Evolutionary conservation across 2,113 vertebrate species (phyloP).

Genomic region (Oreotrochilus melanogaster): DNA sequence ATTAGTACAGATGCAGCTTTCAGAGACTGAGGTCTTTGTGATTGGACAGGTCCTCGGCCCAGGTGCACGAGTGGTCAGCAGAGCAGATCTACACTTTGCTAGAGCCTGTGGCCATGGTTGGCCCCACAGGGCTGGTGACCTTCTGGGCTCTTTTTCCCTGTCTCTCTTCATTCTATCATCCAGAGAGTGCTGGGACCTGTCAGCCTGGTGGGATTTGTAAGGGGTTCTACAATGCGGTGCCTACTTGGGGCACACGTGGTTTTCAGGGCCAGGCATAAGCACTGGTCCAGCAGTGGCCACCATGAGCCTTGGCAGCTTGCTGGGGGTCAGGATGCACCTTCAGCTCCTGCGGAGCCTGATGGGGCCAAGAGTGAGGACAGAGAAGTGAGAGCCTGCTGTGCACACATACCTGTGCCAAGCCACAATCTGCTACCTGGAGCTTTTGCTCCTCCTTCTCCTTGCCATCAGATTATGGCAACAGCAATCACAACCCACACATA

Average conservation of each 20-base stretch:
- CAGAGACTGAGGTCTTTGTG: neutral
- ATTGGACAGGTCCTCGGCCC: neutral
- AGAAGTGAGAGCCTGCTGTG: neutral
- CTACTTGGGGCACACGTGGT: neutral
- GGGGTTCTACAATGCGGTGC: accelerated
- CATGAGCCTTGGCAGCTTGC: accelerated
- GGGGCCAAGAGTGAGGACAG: neutral
- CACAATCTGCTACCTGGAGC: neutral
- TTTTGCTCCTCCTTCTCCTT: too few relatives aligned
- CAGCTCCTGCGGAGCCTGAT: accelerated
- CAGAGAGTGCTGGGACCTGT: neutral
- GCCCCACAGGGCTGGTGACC: neutral
- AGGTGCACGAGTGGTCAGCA: accelerated
- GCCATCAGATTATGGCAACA: neutral
- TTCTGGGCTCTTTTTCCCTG: neutral
- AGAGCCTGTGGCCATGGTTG: accelerated
- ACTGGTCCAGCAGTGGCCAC: neutral
- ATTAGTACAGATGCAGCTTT: neutral
- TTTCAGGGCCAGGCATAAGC: accelerated
- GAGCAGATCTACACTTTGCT: neutral
- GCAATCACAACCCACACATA: neutral
- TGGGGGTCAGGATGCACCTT: accelerated
- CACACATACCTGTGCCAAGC: neutral
- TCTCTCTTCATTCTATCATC: neutral
- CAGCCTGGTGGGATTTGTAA: neutral